Conservation (phyloP, 2,888 invertebrate species). For the Heliconius cydno region DNA sequence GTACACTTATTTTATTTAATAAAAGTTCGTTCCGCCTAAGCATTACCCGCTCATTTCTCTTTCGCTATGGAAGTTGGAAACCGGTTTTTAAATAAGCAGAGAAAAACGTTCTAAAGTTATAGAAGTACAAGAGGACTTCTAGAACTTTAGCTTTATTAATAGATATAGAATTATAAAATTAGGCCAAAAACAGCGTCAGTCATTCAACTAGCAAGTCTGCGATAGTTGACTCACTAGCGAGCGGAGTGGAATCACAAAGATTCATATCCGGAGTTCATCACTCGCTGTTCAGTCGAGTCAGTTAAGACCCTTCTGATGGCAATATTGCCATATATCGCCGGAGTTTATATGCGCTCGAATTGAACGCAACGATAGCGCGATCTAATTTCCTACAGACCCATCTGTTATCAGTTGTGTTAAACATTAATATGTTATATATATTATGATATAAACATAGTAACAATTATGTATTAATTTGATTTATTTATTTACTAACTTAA, state of each 20-base stretch:
- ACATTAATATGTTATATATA: not conserved
- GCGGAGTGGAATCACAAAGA: constrained; percentile 67
- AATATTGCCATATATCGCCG: not conserved
- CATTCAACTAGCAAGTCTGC: constrained; percentile 67
- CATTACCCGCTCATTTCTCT: too few relatives aligned
- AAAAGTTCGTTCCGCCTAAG: too few relatives aligned
- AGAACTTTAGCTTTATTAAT: too few relatives aligned
- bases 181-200: constrained; percentile 76
- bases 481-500: too few relatives aligned
- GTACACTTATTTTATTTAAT: too few relatives aligned
- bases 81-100: too few relatives aligned
- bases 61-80: too few relatives aligned
- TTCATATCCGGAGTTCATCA: constrained; percentile 66
- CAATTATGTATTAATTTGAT: too few relatives aligned
- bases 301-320: constrained; percentile 79
- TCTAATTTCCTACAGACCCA: constrained; percentile 53
- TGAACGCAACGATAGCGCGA: constrained; percentile 54
- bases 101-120: too few relatives aligned
- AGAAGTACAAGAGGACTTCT: too few relatives aligned
- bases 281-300: constrained; percentile 82
- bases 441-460: too few relatives aligned
- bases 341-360: constrained; percentile 30
- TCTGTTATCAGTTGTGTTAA: constrained; percentile 39
- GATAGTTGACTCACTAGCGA: constrained; percentile 72
- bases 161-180: not conserved